Base-by-base conservation (phyloP, 2,113 vertebrate genomes). In the Cariama cristata region DNA sequence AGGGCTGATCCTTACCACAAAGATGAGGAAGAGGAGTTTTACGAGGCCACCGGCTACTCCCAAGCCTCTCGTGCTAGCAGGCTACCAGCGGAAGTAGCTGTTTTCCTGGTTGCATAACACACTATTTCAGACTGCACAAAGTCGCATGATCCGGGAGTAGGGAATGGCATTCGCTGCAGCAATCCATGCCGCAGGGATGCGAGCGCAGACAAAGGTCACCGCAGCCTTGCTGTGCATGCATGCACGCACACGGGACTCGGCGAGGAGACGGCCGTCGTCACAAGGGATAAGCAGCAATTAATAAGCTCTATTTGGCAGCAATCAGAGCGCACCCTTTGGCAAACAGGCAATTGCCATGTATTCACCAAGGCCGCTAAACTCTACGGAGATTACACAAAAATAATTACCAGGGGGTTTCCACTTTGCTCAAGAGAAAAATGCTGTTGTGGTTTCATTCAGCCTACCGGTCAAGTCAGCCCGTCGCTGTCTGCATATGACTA, bases 231-330 rank as follows among this genome's bases (percentile, higher is more conserved):
- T 6, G 74, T 3, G 40, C 27, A 1, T 19, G 20, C 79, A 18
- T 21, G 73, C 32, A 9, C 5, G 8, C 12, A 35, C 45, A 2
- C 10, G 1, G 71, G 73, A 47, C 59, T 8, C 12, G 0, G 81
- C 8, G 2, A 67, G 73, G 90, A 93, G 73, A 26, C 11, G 11
- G 52, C 88, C 2, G 1, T 74, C 24, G 11, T 63, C 64, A 6
- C 72, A 4, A 2, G 47, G 59, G 82, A 73, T 17, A 77, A 90
- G 64, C 72, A 56, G 72, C 47, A 81, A 92, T 92, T 91, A 92
- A 95, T 86, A 35, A 96, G 68, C 91, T 96, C 95, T 75, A 14
- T 35, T 88, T 95, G 95, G 91, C 95, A 97, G 86, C 85, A 22
- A 35, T 55, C 30, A 4, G 79, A 52, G 49, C 1, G 1, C 28